phyloP scores from a whole-genome alignment of 2,113 vertebrate species.

The Hemicordylus capensis region DNA sequence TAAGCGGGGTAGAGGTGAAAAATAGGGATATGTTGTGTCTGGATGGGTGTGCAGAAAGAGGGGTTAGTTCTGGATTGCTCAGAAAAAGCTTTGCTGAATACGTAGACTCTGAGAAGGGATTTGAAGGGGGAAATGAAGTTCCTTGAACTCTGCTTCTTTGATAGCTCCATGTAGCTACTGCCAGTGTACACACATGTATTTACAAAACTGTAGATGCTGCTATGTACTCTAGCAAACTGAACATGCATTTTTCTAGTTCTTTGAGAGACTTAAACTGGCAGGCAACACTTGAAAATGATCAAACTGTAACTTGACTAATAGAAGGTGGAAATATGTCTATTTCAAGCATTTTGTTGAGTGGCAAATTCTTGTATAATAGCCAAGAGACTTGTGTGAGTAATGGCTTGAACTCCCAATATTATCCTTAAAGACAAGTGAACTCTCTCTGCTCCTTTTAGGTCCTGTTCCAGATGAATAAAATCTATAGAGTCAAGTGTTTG shows the following conservation, averaged over 20 bases:
- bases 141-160: not conserved
- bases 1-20: not conserved
- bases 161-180: not conserved
- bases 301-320: not conserved
- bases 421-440: not conserved
- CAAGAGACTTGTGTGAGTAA: not conserved
- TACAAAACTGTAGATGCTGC: not conserved
- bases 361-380: not conserved
- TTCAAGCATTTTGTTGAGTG: not conserved
- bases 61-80: not conserved
- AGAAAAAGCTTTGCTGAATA: no score
- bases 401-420: not conserved
- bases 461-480: not conserved
- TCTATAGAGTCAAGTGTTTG: not conserved
- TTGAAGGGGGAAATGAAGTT: not conserved
- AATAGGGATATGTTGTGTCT: not conserved
- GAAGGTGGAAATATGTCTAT: not conserved
- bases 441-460: not conserved
- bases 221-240: not conserved
- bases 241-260: not conserved
- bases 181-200: not conserved
- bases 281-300: not conserved
- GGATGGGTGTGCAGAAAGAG: not conserved
- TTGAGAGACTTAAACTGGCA: not conserved
- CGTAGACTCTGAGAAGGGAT: not conserved